Conservation (phyloP, 2,888 invertebrate species). For the Punctoribates punctum region DNA sequence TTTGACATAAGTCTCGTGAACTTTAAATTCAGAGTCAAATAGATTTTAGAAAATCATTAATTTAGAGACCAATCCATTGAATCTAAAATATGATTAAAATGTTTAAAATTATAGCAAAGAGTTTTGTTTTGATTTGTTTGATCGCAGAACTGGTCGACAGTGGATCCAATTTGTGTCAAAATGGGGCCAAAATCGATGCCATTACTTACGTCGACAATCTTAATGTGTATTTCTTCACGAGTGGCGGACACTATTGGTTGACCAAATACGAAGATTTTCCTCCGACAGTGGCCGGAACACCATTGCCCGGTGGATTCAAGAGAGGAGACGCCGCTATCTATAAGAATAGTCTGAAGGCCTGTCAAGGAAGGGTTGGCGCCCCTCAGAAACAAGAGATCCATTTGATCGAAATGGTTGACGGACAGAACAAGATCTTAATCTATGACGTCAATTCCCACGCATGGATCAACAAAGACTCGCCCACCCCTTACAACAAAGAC, state of each 20-base stretch:
- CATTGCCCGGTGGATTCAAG: neutral
- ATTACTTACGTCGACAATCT: neutral
- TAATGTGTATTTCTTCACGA: neutral
- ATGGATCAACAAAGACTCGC: neutral
- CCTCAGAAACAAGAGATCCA: neutral
- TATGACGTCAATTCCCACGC: neutral
- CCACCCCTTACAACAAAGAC: neutral
- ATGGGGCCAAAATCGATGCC: neutral
- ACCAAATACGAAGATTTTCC: neutral
- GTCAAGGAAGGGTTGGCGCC: neutral
- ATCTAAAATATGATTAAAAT: too few relatives aligned
- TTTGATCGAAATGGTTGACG: neutral
- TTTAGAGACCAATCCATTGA: too few relatives aligned
- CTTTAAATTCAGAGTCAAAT: too few relatives aligned
- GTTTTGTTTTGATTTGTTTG: too few relatives aligned
- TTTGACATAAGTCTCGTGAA: too few relatives aligned
- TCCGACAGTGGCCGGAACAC: neutral
- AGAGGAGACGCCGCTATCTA: neutral
- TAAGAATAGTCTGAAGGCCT: neutral
- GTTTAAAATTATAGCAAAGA: too few relatives aligned
- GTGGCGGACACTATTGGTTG: slow-evolving; percentile 11
- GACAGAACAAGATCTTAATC: neutral
- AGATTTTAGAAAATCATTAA: too few relatives aligned
- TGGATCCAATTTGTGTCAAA: neutral
- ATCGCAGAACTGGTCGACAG: too few relatives aligned